Evolutionary conservation across 1,140 invertebrate species (phyloP).

Genomic region (Drosophila mojavensis): DNA sequence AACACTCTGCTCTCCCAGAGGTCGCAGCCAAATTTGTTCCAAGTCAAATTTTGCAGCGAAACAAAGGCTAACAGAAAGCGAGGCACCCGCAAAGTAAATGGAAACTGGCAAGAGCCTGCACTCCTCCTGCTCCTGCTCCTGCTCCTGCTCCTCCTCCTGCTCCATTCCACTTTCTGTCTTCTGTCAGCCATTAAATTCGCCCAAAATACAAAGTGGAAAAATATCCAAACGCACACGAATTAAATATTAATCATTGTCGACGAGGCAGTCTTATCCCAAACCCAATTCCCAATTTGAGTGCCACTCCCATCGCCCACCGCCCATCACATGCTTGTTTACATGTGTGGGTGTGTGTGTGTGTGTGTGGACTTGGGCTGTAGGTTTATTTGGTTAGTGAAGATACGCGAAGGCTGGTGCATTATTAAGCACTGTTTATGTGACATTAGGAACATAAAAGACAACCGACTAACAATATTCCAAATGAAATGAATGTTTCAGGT

Average conservation of each 20-base stretch:
- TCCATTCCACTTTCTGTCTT: slow-evolving; percentile 4
- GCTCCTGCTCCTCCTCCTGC: background rate
- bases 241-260: slow-evolving; percentile 78
- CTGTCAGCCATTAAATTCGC: slow-evolving; percentile 73
- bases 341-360: slow-evolving; percentile 8
- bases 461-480: slow-evolving; percentile 25
- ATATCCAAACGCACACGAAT: slow-evolving; percentile 68
- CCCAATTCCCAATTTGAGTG: slow-evolving; percentile 1
- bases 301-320: slow-evolving; percentile 1
- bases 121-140: too few relatives aligned
- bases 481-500: slow-evolving; percentile 41
- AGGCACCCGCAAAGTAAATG: background rate
- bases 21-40: slow-evolving; percentile 37
- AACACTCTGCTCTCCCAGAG: slow-evolving; percentile 61
- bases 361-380: slow-evolving; percentile 23
- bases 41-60: slow-evolving; percentile 55
- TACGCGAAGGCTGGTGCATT: slow-evolving; percentile 72
- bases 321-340: slow-evolving; percentile 4
- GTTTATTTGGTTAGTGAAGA: slow-evolving; percentile 75
- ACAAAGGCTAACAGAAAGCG: slow-evolving; percentile 42
- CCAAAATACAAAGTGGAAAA: slow-evolving; percentile 69
- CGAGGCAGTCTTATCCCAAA: slow-evolving; percentile 27
- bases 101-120: too few relatives aligned
- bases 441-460: slow-evolving; percentile 79
- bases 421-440: slow-evolving; percentile 81